Evolutionary conservation across 2,888 invertebrate species (phyloP).

Genomic region (Aphodius granarius): DNA sequence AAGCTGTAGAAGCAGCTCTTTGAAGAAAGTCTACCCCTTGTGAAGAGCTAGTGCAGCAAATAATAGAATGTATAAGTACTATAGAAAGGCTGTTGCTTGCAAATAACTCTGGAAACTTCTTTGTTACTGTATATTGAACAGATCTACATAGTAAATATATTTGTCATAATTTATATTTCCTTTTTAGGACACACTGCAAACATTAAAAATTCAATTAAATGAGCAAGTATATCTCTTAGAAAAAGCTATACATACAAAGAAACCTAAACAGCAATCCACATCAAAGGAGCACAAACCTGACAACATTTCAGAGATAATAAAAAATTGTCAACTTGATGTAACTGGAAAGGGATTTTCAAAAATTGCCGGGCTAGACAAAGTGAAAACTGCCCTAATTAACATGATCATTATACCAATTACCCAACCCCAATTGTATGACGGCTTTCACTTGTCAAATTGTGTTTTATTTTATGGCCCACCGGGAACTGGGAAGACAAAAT

Average conservation of each 20-base stretch:
- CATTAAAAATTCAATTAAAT: background rate
- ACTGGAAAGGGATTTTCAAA: conserved; percentile 49
- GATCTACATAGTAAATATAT: background rate
- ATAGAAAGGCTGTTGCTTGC: background rate
- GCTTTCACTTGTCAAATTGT: conserved; percentile 54
- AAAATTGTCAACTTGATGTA: conserved; percentile 39
- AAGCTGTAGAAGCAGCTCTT: background rate
- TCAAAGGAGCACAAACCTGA: background rate
- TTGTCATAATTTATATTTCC: background rate
- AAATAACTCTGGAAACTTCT: background rate
- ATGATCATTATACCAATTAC: conserved; percentile 57
- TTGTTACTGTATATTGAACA: background rate
- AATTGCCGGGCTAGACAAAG: conserved; percentile 56
- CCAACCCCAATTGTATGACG: conserved; percentile 59
- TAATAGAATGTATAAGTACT: background rate
- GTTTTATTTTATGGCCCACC: conserved; percentile 60
- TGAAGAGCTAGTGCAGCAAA: background rate
- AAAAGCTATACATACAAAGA: background rate
- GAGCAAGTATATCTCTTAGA: background rate
- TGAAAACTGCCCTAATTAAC: conserved; percentile 56
- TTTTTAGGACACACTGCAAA: background rate
- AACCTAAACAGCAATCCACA: background rate
- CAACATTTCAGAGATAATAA: conserved; percentile 6
- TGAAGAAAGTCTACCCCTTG: background rate
- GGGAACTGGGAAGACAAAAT: conserved; percentile 55